A percentile compares a stretch with the other conserved stretches of the same genome.
phyloP scores from a whole-genome alignment of 2,797 vertebrate species.

The Sardinella longiceps region DNA sequence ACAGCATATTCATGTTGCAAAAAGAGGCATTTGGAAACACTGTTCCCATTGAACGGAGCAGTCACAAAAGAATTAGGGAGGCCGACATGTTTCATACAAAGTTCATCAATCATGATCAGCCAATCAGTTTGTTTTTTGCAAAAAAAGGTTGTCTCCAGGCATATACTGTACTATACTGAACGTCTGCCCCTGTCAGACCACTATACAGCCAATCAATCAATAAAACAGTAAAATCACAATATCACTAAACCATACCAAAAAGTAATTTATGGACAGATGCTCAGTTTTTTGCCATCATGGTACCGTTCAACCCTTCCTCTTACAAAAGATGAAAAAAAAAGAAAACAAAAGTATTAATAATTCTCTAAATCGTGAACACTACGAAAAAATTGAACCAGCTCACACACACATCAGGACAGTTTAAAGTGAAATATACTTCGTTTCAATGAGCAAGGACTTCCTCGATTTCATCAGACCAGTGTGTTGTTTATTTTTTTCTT shows the following conservation, averaged over 20 bases:
- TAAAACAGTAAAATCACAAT: conserved; percentile 89
- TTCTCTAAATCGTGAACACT: conserved; percentile 59
- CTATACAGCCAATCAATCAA: conserved; percentile 79
- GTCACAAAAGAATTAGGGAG: neutral
- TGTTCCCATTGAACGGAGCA: neutral
- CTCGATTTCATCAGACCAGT: conserved; percentile 23
- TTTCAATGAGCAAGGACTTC: conserved; percentile 22
- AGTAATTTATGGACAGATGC: conserved; percentile 51
- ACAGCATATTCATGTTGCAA: neutral
- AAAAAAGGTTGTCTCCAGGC: neutral
- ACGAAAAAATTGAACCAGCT: conserved; percentile 57
- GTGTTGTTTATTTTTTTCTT: neutral
- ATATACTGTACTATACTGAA: neutral
- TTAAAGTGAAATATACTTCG: conserved; percentile 15
- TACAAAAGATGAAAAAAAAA: conserved; percentile 46
- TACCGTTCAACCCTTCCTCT: conserved; percentile 67
- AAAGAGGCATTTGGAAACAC: neutral
- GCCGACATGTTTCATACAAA: neutral
- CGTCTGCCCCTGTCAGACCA: neutral
- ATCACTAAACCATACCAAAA: conserved; percentile 82
- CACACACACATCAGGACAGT: conserved; percentile 42
- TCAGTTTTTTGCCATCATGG: conserved; percentile 66
- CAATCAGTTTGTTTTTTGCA: neutral
- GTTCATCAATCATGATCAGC: too few species aligned
- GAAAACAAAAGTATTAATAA: conserved; percentile 49